These are phyloP conservation scores for Troides helena DNA, from an alignment of 2,888 invertebrate genomes.

Conservation along the genomic window DNA sequence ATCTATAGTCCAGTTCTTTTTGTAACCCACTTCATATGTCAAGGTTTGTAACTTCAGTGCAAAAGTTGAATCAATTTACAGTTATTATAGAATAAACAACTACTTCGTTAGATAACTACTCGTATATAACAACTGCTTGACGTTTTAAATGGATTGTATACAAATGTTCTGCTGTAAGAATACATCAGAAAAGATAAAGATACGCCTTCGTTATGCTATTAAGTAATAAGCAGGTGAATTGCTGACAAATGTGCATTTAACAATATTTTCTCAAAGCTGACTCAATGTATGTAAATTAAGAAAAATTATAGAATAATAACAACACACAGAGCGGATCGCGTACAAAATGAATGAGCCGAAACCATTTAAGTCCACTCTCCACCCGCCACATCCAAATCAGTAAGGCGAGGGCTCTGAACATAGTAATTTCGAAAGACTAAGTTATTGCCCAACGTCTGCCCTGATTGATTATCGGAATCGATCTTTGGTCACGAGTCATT, in stretches of 20 bases:
- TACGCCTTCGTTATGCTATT: conserved; percentile 1
- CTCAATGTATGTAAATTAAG: conserved; percentile 19
- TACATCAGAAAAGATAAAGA: conserved; percentile 11
- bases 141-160: background rate
- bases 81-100: too few species aligned
- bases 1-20: too few species aligned
- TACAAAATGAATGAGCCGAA: conserved; percentile 12
- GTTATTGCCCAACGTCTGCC: conserved; percentile 24
- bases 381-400: conserved; percentile 7
- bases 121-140: background rate
- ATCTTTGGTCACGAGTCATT: conserved; percentile 28
- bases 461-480: conserved; percentile 28
- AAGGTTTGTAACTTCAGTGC: too few species aligned
- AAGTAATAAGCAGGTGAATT: conserved; percentile 1
- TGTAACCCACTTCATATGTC: too few species aligned
- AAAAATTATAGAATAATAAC: conserved; percentile 23
- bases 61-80: too few species aligned
- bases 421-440: conserved; percentile 20
- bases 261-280: conserved; percentile 16
- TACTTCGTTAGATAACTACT: too few species aligned
- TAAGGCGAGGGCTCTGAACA: conserved; percentile 11
- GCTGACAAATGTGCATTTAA: conserved; percentile 16
- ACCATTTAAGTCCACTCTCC: conserved; percentile 12
- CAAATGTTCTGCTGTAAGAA: background rate
- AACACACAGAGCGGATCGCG: conserved; percentile 7